Conservation (phyloP, 2,797 vertebrate genomes). For the Enteromius mattozi region DNA sequence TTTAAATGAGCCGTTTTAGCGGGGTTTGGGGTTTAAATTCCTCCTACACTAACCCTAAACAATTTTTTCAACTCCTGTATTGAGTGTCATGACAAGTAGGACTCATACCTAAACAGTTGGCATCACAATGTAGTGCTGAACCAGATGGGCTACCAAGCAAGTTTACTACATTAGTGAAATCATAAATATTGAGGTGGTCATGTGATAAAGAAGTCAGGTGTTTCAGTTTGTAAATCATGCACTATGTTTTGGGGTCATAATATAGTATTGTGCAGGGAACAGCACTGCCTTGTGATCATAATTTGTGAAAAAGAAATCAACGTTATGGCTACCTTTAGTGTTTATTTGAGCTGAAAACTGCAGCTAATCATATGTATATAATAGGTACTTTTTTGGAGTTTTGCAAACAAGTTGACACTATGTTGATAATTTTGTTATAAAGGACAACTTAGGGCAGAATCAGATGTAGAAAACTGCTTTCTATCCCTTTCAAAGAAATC, state of each 20-base stretch:
- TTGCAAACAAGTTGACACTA: not conserved
- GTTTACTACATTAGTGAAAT: not conserved
- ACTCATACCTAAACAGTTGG: not conserved
- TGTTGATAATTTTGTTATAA: not conserved
- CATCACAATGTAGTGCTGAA: not conserved
- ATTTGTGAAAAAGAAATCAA: not conserved
- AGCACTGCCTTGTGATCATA: not conserved
- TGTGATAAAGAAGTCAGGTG: not conserved
- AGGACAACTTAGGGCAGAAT: not conserved
- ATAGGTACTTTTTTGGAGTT: not conserved
- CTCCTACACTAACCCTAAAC: not conserved
- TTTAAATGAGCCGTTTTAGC: too few species aligned
- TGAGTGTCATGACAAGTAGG: not conserved
- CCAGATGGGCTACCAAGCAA: not conserved
- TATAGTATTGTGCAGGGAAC: not conserved
- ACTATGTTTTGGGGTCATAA: not conserved
- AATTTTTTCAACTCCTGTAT: not conserved
- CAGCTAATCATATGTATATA: not conserved
- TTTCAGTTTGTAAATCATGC: not conserved
- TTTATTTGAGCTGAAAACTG: not conserved
- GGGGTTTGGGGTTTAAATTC: too few species aligned
- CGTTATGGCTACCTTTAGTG: not conserved
- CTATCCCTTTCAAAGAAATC: conserved; percentile 24
- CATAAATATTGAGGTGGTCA: not conserved
- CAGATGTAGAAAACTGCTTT: not conserved